Percentiles rank a stretch among this genome's conserved stretches.
Evolutionary conservation across 2,797 vertebrate species (phyloP).

Genomic region (Coregonus sp.): DNA sequence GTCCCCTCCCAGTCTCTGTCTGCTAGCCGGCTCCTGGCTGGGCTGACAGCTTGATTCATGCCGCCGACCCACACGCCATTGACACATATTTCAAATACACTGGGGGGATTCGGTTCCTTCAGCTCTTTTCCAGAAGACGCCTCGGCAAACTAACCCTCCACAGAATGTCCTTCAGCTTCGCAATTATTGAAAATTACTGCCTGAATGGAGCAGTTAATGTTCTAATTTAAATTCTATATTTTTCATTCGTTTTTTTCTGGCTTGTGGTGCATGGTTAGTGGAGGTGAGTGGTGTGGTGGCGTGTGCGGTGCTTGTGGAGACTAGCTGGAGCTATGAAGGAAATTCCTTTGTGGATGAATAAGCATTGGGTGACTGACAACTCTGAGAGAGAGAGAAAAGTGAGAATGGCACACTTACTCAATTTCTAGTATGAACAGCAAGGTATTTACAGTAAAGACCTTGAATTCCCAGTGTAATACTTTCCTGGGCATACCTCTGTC

Average conservation of each 20-base stretch:
- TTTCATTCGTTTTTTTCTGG: not conserved
- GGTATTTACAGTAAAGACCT: not conserved
- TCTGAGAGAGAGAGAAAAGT: not conserved
- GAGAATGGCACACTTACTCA: not conserved
- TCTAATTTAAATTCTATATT: not conserved
- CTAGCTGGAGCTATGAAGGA: slow-evolving; percentile 37
- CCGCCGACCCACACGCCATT: slow-evolving; percentile 18
- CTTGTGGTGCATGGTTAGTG: not conserved
- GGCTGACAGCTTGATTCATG: slow-evolving; percentile 31
- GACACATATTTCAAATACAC: slow-evolving; percentile 34
- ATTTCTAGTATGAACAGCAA: not conserved
- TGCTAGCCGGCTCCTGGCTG: slow-evolving; percentile 9
- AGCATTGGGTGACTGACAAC: slow-evolving; percentile 42
- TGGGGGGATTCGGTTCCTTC: slow-evolving; percentile 14
- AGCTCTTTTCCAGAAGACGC: slow-evolving; percentile 19
- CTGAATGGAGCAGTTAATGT: slow-evolving; percentile 4
- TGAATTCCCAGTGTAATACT: slow-evolving; percentile 13
- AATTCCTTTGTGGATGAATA: slow-evolving; percentile 50
- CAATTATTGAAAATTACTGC: slow-evolving; percentile 14
- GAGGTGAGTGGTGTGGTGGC: not conserved
- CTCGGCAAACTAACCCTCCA: slow-evolving; percentile 8
- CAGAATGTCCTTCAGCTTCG: slow-evolving; percentile 9
- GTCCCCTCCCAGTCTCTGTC: not conserved
- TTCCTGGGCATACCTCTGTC: not conserved
- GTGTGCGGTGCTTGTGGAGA: slow-evolving; percentile 15